Evolutionary conservation across 2,797 vertebrate genomes (phyloP), one percentile per base, ranked within the genome.

Genomic region (Spatula versicolor): DNA sequence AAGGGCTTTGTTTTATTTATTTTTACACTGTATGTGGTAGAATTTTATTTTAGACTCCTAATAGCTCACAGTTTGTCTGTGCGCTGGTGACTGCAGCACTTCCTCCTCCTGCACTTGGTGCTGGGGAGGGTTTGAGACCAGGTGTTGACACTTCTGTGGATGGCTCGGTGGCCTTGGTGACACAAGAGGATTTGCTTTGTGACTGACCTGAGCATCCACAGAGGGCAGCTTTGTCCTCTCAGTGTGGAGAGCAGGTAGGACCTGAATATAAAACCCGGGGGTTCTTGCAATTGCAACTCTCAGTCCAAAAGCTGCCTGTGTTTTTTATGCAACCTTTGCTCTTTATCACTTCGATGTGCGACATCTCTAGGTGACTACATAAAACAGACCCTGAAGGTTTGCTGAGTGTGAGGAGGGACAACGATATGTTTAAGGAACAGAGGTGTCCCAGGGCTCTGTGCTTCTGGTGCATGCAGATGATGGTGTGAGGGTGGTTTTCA

Each of bases 1-100:
- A 93, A 73, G 60, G 58, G 60, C 59, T 92, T 94, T 88, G 64
- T 77, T 92, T 94, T 90, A 63, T 78, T 95, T 94, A 83, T 72
- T 94, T 95, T 93, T 91, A 82, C 22, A 12, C 4, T 3, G 35
- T 77, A 82, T 78, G 67, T 4, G 1, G 30, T 58, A 74, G 77
- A 73, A 83, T 68, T 92, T 78, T 82, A 39, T 80, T 92, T 94
- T 60, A 83, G 50, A 54, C 20, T 94, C 46, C 45, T 75, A 37
- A 58, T 26, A 77, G 52, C 25, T 77, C 41, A 9, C 35, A 33
- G 33, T 43, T 88, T 39, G 5, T 59, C 66, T 69, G 11, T 74
- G 46, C 58, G 8, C 39, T 83, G 52, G 35, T 39, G 23, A 48
- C 16, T 19, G n/a, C 48, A 77, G 50, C 23, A 30, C 23, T 16